Base-by-base conservation (phyloP, 2,797 vertebrate genomes). In the Lagocephalus sceleratus region DNA sequence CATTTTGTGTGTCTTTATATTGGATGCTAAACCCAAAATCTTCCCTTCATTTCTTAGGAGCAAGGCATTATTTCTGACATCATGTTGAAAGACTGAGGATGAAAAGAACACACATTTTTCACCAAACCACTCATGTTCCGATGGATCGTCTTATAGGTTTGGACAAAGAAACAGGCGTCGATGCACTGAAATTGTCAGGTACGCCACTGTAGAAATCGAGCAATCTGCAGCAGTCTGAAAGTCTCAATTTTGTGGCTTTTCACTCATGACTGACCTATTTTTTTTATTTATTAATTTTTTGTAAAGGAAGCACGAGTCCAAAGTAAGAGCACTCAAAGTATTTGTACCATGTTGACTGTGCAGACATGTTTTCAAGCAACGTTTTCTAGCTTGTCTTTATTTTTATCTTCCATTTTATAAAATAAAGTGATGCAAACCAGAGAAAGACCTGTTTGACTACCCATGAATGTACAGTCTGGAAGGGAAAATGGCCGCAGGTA, bases 1-100 rank as follows among this genome's bases (percentile, higher is more conserved):
- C 87, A 70, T 85, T 83, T 78, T 63, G 64, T 72, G 66, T 8
- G 39, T 6, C 17, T 40, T 40, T 17, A 40, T 40, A 5, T 6
- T 7, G n/a, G 39, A 40, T 40, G 15, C 38, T 40, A 17, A 40
- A 40, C 47, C 7, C 39, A 40, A 40, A 40, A 16, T 40, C 6
- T 17, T 17, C 51, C 50, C 40, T 76, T 47, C n/a, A 23, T 22
- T 29, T 47, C n/a, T n/a, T 17, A n/a, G 5, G 8, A 6, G 16
- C 5, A 40, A 8, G 7, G 3, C n/a, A 40, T 12, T 16, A 16
- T 17, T 53, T 48, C 29, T 12, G 38, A 60, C 44, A 54, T 57
- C 50, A 46, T 50, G 38, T 7, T 10, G 9, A 29, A 29, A 29
- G 11, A 2, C 25, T 25, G 2, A 25, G 8, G 25, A 25, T 6